Evolutionary conservation across 2,113 vertebrate species (phyloP).

Genomic region (Salminus brasiliensis): DNA sequence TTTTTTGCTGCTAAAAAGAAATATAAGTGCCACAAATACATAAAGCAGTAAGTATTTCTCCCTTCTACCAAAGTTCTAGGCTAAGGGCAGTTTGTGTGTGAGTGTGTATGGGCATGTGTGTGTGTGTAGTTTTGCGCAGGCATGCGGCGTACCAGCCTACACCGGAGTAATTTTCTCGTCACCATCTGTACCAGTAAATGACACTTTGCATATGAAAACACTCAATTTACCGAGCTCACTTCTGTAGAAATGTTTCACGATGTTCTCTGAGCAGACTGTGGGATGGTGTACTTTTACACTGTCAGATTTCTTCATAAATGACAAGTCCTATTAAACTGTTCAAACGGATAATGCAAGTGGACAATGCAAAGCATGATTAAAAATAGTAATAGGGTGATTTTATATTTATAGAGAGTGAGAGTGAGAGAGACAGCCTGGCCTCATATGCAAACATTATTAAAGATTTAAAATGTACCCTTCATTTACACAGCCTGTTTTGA

Average conservation of each 20-base stretch:
- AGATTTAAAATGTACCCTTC: too few relatives aligned
- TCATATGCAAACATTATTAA: too few relatives aligned
- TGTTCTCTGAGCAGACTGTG: neutral
- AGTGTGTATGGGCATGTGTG: neutral
- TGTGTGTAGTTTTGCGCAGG: neutral
- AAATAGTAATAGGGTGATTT: too few relatives aligned
- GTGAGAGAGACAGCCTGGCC: too few relatives aligned
- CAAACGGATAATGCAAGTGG: neutral
- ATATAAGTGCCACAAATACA: too few relatives aligned
- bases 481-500: too few relatives aligned
- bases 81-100: neutral
- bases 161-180: neutral
- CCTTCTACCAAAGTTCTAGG: neutral
- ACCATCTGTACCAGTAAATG: slow-evolving; percentile 26
- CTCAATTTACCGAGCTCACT: neutral
- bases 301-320: neutral
- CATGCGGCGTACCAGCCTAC: neutral
- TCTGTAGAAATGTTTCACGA: neutral
- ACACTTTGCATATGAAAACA: slow-evolving; percentile 2
- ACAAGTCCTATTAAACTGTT: neutral
- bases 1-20: too few relatives aligned
- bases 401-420: too few relatives aligned
- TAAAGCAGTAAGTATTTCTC: neutral
- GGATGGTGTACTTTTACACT: neutral
- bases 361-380: too few relatives aligned